Percentiles rank a stretch among this genome's conserved stretches.
phyloP scores from a whole-genome alignment of 1,140 invertebrate species.

The Drosophila elegans region DNA sequence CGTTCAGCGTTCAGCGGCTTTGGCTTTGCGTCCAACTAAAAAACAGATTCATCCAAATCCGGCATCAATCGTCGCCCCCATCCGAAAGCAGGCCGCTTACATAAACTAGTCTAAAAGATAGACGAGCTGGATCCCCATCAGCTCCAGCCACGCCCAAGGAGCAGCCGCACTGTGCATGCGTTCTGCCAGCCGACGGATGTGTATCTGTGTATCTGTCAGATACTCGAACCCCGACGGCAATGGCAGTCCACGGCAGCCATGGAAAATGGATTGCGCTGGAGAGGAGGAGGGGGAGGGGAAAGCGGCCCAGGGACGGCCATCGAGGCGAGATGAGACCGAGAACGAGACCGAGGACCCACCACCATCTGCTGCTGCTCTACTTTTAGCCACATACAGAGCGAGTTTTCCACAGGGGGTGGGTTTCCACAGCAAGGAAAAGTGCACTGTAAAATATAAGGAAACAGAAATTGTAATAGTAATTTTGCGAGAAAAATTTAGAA shows the following conservation, averaged over 20 bases:
- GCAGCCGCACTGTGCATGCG: conserved; percentile 56
- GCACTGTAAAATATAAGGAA: conserved; percentile 14
- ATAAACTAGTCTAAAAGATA: conserved; percentile 36
- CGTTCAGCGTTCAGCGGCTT: conserved; percentile 31
- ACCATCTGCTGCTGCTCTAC: conserved; percentile 51
- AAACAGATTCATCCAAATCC: conserved; percentile 60
- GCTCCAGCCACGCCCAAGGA: conserved; percentile 65
- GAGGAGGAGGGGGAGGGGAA: not conserved
- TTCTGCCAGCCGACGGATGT: conserved; percentile 37
- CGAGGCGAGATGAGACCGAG: conserved; percentile 7
- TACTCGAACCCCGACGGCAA: conserved; percentile 64
- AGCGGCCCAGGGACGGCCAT: conserved; percentile 14
- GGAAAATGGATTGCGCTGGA: not conserved
- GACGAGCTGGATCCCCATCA: conserved; percentile 4
- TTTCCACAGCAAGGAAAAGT: conserved; percentile 24
- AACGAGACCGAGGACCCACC: conserved; percentile 38
- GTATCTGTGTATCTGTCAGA: conserved; percentile 62
- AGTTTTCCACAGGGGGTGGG: conserved; percentile 41
- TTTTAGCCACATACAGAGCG: conserved; percentile 36
- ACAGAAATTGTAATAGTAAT: no score
- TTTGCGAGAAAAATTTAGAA: no score
- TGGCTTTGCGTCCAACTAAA: conserved; percentile 40
- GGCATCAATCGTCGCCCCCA: conserved; percentile 62
- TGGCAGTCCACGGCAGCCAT: conserved; percentile 65
- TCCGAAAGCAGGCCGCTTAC: conserved; percentile 22